Base-by-base conservation (phyloP, 2,797 vertebrate genomes). In the Halcyon leucocephala region DNA sequence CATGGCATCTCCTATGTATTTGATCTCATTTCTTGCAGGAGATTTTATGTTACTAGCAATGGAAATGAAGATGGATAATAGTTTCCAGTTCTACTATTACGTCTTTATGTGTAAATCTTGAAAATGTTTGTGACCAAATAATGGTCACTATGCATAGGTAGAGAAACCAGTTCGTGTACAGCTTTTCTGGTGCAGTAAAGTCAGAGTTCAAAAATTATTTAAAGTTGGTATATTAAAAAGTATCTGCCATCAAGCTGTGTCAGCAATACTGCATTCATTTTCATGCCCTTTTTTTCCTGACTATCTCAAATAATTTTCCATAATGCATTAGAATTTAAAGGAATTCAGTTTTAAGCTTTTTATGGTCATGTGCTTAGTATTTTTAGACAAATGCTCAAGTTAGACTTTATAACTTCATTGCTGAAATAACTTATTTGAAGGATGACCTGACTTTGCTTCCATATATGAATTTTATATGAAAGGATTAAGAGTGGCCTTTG, bases 391-490 rank as follows among this genome's bases (percentile, higher is more conserved):
- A 87, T 87, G 64, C 66, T 87, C 31, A 48, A 90, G 83, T 86
- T 89, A 80, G 37, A 51, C 31, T 89, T 92, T 24, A n/a, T 62
- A 86, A 94, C 41, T 91, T 96, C 90, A 86, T 96, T 96, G 67
- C 86, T 93, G 77, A 66, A 82, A 70, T 55, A 90, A 84, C n/a
- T 88, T 82, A 62, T 51, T 95, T 90, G 83, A 93, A 70, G 62
- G 49, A 41, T 90, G 93, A 93, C 86, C 89, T 5, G 33, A 94
- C 83, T 84, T 92, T 95, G 84, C 93, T 89, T 94, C 90, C 64
- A 73, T 95, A 82, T 92, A 95, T 95, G 89, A 94, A 94, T 96
- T 96, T 93, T 90, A 67, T 90, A 95, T 85, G 86, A 95, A 95
- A 91, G 77, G 89, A 96, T 97, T 96, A 95, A 86, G 78, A 54